Percentiles rank a stretch among this genome's conserved stretches.
Conservation (phyloP, 2,888 invertebrate species). For the Meloe dianella region DNA sequence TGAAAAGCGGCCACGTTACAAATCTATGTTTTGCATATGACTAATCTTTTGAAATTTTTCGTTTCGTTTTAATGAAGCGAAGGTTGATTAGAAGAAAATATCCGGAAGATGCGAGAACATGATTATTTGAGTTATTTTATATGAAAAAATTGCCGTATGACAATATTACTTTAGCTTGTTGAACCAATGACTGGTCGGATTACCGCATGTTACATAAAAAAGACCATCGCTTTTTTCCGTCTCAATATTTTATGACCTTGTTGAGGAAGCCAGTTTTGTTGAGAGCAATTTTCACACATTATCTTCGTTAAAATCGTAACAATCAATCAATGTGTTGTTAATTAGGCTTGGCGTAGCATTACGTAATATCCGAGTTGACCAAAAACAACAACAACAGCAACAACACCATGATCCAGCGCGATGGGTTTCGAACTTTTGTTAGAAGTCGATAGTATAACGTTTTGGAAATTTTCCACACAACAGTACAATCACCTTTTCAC, state of each 20-base stretch:
- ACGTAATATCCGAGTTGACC: not conserved
- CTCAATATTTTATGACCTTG: slow-evolving; percentile 35
- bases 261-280: slow-evolving; percentile 37
- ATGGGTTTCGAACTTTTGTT: not conserved
- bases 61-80: not conserved
- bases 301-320: not conserved
- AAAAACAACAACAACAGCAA: no score
- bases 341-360: not conserved
- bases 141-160: not conserved
- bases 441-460: no score
- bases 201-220: slow-evolving; percentile 31
- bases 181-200: slow-evolving; percentile 12
- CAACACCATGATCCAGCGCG: no score
- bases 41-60: not conserved
- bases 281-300: not conserved
- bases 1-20: no score
- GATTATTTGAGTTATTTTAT: not conserved
- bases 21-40: slow-evolving; percentile 5
- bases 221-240: slow-evolving; percentile 33
- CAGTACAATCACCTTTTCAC: no score
- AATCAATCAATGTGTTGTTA: not conserved
- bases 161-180: slow-evolving; percentile 5
- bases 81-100: not conserved
- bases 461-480: slow-evolving; percentile 4
- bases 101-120: not conserved